These are phyloP conservation scores for Phyllotreta striolata DNA, from an alignment of 2,888 invertebrate species.

Conservation along the genomic window DNA sequence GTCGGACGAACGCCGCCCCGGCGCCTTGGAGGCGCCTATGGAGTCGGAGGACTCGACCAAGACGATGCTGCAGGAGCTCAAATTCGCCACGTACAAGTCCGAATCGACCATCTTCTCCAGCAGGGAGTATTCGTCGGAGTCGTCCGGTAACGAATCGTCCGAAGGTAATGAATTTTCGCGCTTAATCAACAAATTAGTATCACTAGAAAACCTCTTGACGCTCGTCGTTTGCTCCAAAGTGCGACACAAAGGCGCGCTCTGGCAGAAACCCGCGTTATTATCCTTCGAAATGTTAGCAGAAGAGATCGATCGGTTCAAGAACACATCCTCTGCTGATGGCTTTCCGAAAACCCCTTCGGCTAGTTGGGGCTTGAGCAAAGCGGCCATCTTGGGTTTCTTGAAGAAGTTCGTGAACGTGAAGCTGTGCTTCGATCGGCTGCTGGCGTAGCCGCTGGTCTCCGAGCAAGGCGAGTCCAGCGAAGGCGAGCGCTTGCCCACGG, in stretches of 20 bases:
- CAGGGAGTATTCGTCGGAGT: conserved; percentile 16
- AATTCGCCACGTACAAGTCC: conserved; percentile 26
- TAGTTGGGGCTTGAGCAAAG: conserved; percentile 43
- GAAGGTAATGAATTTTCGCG: neutral
- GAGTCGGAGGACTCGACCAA: conserved; percentile 5
- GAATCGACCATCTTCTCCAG: conserved; percentile 22
- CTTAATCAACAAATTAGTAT: conserved; percentile 2
- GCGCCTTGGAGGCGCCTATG: neutral
- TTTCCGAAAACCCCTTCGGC: conserved; percentile 9
- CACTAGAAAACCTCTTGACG: neutral
- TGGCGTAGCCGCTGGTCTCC: conserved; percentile 48
- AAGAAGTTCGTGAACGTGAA: conserved; percentile 43
- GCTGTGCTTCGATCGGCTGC: conserved; percentile 42
- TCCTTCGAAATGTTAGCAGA: no score
- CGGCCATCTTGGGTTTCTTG: conserved; percentile 45
- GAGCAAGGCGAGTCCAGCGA: conserved; percentile 35
- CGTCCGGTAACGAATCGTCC: neutral
- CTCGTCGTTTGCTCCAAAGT: neutral
- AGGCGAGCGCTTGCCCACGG: neutral
- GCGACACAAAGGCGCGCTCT: neutral
- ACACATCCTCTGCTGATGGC: no score
- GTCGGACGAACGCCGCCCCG: conserved; percentile 4
- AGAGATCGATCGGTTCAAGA: no score
- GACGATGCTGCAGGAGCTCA: conserved; percentile 25
- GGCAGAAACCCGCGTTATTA: neutral